Evolutionary conservation across 2,888 invertebrate species (phyloP).

Genomic region (Melanostoma scalare): DNA sequence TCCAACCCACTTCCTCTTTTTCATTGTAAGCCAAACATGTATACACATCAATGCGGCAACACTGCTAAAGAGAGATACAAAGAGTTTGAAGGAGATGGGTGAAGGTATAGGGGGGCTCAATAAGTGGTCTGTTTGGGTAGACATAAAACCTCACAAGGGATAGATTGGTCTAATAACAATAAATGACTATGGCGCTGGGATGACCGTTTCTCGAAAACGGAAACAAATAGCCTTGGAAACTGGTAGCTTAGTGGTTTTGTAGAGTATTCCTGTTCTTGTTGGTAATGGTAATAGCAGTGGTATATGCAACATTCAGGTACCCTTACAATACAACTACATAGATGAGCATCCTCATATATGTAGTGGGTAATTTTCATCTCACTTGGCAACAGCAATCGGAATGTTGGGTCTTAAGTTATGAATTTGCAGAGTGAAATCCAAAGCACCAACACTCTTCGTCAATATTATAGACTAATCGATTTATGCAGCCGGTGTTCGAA

Average conservation of each 20-base stretch:
- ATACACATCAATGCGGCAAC: constrained; percentile 12
- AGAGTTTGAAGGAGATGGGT: not conserved
- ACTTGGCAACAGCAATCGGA: not conserved
- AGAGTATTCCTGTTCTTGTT: constrained; percentile 29
- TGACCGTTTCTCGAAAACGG: constrained; percentile 54
- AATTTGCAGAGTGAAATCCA: constrained; percentile 1
- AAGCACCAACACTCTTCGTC: too few species aligned
- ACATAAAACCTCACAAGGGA: constrained; percentile 67
- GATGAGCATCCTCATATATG: not conserved
- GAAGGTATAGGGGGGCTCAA: constrained; percentile 3
- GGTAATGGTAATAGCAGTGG: constrained; percentile 25
- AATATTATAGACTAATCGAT: too few species aligned
- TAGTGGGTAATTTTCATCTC: constrained; percentile 38
- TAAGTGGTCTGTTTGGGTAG: constrained; percentile 53
- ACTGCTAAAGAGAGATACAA: constrained; percentile 3
- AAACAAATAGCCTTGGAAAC: constrained; percentile 55
- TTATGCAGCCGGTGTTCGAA: too few species aligned
- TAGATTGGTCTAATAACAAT: constrained; percentile 73
- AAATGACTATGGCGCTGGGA: constrained; percentile 66
- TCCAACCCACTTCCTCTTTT: not conserved
- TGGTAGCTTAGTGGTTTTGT: constrained; percentile 64
- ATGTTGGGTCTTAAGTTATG: constrained; percentile 25
- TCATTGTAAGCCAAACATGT: constrained; percentile 9
- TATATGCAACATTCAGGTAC: constrained; percentile 28
- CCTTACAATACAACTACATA: not conserved